Evolutionary conservation across 2,113 vertebrate species (phyloP).

Genomic region (Thermophis baileyi): DNA sequence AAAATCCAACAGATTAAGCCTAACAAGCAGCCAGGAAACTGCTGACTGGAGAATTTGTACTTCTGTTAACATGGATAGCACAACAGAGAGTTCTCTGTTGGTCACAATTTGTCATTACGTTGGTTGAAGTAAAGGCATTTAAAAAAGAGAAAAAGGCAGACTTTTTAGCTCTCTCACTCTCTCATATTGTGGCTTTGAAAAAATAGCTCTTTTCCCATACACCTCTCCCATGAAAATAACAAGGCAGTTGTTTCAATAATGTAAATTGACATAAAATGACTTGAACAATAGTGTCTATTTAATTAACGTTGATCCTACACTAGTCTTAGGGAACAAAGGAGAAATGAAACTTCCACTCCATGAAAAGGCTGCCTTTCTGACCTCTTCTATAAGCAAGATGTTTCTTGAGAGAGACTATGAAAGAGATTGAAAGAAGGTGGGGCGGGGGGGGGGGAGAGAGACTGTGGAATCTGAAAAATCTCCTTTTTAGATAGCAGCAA

Average conservation of each 20-base stretch:
- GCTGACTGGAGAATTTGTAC: not conserved
- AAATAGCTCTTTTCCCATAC: not conserved
- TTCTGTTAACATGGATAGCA: constrained; percentile 14
- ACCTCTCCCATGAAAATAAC: not conserved
- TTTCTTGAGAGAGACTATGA: not conserved
- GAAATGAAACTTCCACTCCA: not conserved
- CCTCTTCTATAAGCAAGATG: not conserved
- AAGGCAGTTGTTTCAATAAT: not conserved
- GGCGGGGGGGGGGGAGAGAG: rapidly evolving
- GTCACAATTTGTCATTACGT: rapidly evolving
- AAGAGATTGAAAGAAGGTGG: not conserved
- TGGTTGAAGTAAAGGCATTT: constrained; percentile 17
- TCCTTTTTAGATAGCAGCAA: not conserved
- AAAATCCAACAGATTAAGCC: constrained; percentile 52
- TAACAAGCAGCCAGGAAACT: constrained; percentile 52
- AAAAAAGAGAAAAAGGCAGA: constrained; percentile 24
- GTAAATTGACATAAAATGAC: not conserved
- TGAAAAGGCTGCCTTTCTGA: not conserved
- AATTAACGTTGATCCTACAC: not conserved
- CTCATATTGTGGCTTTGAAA: not conserved
- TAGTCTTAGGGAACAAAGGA: not conserved
- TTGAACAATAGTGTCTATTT: not conserved
- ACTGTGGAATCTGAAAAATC: not conserved
- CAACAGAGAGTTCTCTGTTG: not conserved
- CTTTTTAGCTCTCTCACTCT: not conserved